Conservation (phyloP, 2,113 vertebrate species). For the Pampusana beccarii region DNA sequence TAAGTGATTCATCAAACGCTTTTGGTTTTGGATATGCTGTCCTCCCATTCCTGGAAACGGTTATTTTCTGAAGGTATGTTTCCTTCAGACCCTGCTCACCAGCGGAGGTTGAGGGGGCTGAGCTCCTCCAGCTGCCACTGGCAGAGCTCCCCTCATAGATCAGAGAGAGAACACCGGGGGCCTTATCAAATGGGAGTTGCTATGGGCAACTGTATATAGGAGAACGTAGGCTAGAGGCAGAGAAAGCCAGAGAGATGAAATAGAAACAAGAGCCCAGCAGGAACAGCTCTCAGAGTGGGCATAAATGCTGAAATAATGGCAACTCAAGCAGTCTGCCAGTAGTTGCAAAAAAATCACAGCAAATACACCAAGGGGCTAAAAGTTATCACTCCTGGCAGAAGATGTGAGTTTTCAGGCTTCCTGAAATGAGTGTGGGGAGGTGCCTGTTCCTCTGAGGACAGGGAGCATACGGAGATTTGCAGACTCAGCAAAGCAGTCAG, state of each 20-base stretch:
- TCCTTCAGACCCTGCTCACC: not conserved
- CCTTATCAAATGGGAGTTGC: conserved; percentile 3
- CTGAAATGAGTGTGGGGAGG: not conserved
- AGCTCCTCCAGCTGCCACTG: not conserved
- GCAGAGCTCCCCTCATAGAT: not conserved
- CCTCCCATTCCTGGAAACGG: not conserved
- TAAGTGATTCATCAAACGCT: not conserved
- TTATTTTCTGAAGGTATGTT: not conserved
- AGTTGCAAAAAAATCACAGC: not conserved
- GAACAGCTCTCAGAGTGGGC: not conserved
- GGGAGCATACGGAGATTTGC: not conserved
- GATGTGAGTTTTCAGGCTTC: not conserved
- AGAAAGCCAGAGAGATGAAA: not conserved
- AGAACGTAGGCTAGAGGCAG: not conserved
- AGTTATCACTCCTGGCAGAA: not conserved
- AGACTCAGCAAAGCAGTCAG: not conserved
- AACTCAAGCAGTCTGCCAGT: not conserved
- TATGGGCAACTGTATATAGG: not conserved
- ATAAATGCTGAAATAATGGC: not conserved
- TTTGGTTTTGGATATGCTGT: not conserved
- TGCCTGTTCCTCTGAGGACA: not conserved
- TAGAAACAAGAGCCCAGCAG: not conserved
- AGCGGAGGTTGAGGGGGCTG: not conserved
- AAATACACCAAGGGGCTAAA: not conserved
- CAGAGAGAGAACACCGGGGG: not conserved